Evolutionary conservation across 2,888 invertebrate species (phyloP), one percentile per base, ranked within the genome.

Genomic region (Megamerina dolium): DNA sequence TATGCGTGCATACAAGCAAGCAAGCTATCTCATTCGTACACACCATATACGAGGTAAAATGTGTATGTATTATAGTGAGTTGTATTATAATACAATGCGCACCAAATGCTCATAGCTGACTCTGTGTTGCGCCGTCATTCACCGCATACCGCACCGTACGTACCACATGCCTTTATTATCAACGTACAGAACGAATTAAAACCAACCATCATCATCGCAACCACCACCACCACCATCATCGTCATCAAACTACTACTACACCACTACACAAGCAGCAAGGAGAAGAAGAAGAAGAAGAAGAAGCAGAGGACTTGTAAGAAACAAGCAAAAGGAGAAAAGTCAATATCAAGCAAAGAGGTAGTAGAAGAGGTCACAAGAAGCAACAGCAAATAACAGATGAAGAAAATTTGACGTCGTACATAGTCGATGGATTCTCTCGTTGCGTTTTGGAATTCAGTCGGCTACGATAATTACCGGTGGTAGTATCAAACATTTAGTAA

Each of bases 391-490:
- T n/a, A n/a, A n/a, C n/a, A n/a, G n/a, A n/a, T n/a, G n/a, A n/a
- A n/a, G n/a, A n/a, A n/a, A n/a, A n/a, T 23, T 10, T 23, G 4
- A 3, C 16, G 12, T 31, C 31, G 31, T 31, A 31, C 31, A 16
- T 12, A 16, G 13, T 14, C 20, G 20, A 37, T 43, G 43, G 59
- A 56, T 61, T 61, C 66, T 64, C 66, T 64, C 62, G 62, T 59
- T 61, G 59, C 63, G 61, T 65, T 66, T 63, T 55, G 61, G 59
- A 63, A 64, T 64, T 65, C 64, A 68, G 68, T 67, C 67, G 64
- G 57, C 62, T 65, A 64, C 61, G 63, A 68, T 68, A 68, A 68
- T 68, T 68, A 69, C 66, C 61, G 65, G 63, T 67, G 68, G 67
- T 64, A 65, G 63, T 68, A 66, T 63, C 64, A 48, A 8, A 10